Base-by-base conservation (phyloP, 2,888 invertebrate species). In the Phanerotoma sp. region DNA sequence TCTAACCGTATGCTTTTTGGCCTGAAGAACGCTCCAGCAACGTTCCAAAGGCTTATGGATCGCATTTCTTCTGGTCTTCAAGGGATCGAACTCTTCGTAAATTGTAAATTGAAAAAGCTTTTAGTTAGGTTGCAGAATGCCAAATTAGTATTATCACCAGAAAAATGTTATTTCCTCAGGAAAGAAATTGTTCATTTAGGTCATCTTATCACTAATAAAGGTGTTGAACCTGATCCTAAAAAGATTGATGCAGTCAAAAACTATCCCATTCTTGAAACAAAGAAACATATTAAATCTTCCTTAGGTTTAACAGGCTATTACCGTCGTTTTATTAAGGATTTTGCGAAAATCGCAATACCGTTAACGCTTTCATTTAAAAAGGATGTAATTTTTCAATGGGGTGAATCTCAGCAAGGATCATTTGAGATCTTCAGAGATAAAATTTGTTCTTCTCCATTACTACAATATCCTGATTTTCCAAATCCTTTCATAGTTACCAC, bases 201-300 rank as follows among this genome's bases (percentile, higher is more conserved):
- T 4, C 63, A 63, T 25, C 25, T 57, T 11, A 59, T 62, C n/a
- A 57, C 60, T 1, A 15, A 49, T 4, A 37, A 62, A 1, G 61
- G 61, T 1, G 55, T 65, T 6, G 58, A 56, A 46, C 65, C 66
- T 1, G 60, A 64, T 38, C 65, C 64, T 2, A 28, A 45, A 11
- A 62, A 62, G 46, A 56, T 58, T 9, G 37, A 51, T n/a, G 57
- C 59, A 6, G 59, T 65, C 1, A 44, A 54, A 30, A 51, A 62
- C 11, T 65, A 57, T 38, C 60, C 60, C 3, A 49, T 61, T 4
- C 63, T 63, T 37, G 53, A 55, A 52, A 55, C 59, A 4, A 35
- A 21, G n/a, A 64, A 63, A 47, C 48, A 60, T 33, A 16, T 38
- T 3, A 38, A 38, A 38, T 38, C 38, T 7, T 38, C 18, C 18